Percentiles rank a stretch among this genome's conserved stretches.
These are phyloP conservation scores for Tachysurus fulvidraco DNA, from an alignment of 2,113 vertebrate species.

Conservation along the genomic window DNA sequence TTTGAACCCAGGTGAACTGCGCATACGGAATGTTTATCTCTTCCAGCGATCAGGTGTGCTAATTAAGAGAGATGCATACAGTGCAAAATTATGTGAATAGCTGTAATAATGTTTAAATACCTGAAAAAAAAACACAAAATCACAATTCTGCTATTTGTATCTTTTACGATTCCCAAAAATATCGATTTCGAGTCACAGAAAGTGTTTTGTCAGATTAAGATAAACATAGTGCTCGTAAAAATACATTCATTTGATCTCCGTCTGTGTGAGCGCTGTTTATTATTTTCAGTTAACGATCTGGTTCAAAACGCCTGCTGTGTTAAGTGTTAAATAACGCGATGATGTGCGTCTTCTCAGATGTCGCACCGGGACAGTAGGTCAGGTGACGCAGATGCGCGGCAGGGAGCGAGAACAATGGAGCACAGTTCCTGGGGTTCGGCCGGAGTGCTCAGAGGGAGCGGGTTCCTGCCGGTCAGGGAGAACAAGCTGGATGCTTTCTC, in stretches of 20 bases:
- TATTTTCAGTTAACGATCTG: not conserved
- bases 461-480: slow-evolving; percentile 51
- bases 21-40: slow-evolving; percentile 48
- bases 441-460: slow-evolving; percentile 62
- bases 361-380: slow-evolving; percentile 69
- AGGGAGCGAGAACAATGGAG: slow-evolving; percentile 61
- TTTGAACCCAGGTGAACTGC: not conserved
- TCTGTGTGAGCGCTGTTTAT: slow-evolving; percentile 8
- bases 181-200: not conserved
- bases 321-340: not conserved
- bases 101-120: not conserved
- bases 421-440: slow-evolving; percentile 55
- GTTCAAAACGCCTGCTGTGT: not conserved
- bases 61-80: slow-evolving; percentile 11
- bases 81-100: slow-evolving; percentile 11
- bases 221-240: slow-evolving; percentile 8
- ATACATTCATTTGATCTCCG: slow-evolving; percentile 30
- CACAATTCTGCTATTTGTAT: not conserved
- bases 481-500: slow-evolving; percentile 67
- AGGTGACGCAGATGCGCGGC: slow-evolving; percentile 58
- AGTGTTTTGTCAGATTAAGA: not conserved
- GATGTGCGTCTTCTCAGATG: slow-evolving; percentile 51
- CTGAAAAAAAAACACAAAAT: not conserved
- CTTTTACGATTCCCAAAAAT: not conserved
- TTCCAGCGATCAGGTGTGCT: not conserved